Evolutionary conservation across 2,797 vertebrate species (phyloP).

Genomic region (Centropyge bicolor): DNA sequence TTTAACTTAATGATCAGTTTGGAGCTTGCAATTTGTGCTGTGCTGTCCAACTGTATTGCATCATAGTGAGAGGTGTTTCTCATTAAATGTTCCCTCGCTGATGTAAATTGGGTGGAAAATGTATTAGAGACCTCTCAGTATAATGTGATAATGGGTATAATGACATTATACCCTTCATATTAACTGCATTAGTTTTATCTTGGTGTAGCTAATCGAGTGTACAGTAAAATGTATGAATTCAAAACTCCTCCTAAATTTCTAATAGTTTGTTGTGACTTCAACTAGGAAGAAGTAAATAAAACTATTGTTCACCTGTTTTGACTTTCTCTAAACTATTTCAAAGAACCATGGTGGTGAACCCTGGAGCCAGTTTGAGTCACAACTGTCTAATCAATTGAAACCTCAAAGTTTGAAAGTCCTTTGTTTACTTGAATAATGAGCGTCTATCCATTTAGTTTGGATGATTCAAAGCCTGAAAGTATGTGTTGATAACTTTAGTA

Average conservation of each 20-base stretch:
- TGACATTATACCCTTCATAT: not conserved
- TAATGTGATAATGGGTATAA: not conserved
- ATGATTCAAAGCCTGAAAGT: not conserved
- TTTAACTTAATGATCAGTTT: not conserved
- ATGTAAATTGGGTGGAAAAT: not conserved
- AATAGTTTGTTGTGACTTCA: not conserved
- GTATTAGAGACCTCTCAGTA: not conserved
- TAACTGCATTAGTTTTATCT: not conserved
- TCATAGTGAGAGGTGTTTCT: not conserved
- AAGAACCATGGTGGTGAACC: not conserved
- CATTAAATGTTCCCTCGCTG: not conserved
- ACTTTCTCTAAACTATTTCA: not conserved
- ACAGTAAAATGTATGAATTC: not conserved
- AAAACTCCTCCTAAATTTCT: not conserved
- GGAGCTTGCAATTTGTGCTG: not conserved
- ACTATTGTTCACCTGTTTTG: not conserved
- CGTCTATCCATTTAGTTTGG: not conserved
- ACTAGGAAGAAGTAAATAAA: not conserved
- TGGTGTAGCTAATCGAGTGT: not conserved
- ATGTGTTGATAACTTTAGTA: not conserved
- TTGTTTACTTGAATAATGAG: not conserved
- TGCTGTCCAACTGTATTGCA: not conserved
- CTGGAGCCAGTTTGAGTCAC: not conserved
- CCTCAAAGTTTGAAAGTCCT: not conserved
- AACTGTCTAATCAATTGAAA: not conserved